phyloP scores from a whole-genome alignment of 2,797 vertebrate genomes.

The Limnodromus scolopaceus region DNA sequence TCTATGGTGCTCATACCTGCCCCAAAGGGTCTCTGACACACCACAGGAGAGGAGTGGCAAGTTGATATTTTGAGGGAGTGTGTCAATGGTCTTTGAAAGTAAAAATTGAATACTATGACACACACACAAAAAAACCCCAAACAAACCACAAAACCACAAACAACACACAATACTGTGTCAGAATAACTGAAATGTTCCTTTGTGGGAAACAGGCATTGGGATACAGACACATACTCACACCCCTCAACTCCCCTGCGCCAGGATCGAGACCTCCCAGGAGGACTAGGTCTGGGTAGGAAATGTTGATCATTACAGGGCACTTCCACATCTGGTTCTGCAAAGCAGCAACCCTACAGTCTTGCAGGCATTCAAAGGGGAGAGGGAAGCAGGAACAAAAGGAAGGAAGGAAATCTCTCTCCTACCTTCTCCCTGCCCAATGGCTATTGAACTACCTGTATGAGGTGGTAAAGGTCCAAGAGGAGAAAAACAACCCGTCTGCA shows the following conservation, averaged over 20 bases:
- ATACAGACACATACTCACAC: background rate
- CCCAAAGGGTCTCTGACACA: background rate
- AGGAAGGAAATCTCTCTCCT: background rate
- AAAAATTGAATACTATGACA: background rate
- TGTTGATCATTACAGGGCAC: background rate
- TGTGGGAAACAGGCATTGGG: background rate
- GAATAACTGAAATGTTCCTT: background rate
- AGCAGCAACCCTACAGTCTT: background rate
- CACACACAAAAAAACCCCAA: background rate
- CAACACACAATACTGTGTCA: rapidly evolving
- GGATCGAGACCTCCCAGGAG: background rate
- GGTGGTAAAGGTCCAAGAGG: background rate
- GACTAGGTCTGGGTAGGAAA: background rate
- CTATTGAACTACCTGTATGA: background rate
- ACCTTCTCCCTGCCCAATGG: background rate
- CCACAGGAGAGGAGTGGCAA: background rate
- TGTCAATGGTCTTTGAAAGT: background rate
- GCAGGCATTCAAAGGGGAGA: background rate
- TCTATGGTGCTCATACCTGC: background rate
- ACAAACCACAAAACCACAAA: no score
- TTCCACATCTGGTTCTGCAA: background rate
- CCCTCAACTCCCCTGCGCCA: background rate
- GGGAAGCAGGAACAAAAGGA: background rate
- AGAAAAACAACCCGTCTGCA: background rate
- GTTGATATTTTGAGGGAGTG: background rate